phyloP scores from a whole-genome alignment of 2,888 invertebrate genomes.

The Eupithecia insigniata region DNA sequence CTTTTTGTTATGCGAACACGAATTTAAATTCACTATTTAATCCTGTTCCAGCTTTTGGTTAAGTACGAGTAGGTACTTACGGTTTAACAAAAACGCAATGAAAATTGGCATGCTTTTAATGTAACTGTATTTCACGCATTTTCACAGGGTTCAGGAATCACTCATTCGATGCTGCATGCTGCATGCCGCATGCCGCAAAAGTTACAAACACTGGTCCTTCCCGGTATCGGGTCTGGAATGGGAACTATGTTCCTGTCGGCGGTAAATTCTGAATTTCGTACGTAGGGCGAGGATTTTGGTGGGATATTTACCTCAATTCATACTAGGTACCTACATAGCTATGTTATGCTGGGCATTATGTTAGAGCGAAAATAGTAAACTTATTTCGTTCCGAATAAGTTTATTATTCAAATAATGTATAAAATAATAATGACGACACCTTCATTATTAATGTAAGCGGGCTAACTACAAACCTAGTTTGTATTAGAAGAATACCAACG shows the following conservation, averaged over 20 bases:
- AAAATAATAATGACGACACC: too few species aligned
- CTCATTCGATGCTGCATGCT: background rate
- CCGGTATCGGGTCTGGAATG: slow-evolving; percentile 25
- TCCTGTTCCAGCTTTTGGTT: background rate
- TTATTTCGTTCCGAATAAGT: background rate
- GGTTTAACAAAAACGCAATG: background rate
- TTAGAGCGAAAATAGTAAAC: background rate
- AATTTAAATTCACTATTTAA: background rate
- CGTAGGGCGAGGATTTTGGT: background rate
- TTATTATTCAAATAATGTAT: background rate
- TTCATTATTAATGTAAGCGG: too few species aligned
- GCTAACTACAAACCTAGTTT: too few species aligned
- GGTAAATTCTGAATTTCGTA: background rate
- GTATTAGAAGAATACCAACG: too few species aligned
- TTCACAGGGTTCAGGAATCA: background rate
- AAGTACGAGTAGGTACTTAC: background rate
- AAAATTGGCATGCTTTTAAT: background rate
- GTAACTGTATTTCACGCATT: background rate
- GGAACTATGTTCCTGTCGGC: background rate
- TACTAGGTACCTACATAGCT: background rate
- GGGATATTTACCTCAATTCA: background rate
- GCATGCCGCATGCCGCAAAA: slow-evolving; percentile 18
- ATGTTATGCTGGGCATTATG: background rate
- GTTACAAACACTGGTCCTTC: slow-evolving; percentile 21
- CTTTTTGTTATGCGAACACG: background rate